These are phyloP conservation scores for Pterobdella sp. DNA, from an alignment of 2,888 invertebrate genomes.

Conservation along the genomic window DNA sequence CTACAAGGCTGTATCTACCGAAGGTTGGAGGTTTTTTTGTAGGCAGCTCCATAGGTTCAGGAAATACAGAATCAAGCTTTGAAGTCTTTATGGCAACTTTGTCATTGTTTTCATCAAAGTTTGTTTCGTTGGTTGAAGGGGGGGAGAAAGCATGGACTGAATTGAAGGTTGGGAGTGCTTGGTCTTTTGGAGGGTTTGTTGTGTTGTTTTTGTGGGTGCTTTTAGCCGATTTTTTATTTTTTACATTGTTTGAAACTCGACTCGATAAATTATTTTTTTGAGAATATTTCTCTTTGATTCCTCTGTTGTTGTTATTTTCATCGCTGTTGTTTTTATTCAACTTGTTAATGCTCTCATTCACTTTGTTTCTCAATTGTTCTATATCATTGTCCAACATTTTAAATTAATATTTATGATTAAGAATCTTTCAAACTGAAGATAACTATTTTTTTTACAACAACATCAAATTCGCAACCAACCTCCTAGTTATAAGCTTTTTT, in stretches of 20 bases:
- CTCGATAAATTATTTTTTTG: too few species aligned
- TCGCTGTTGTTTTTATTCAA: constrained; percentile 7
- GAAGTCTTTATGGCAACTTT: too few species aligned
- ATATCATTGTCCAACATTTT: constrained; percentile 22
- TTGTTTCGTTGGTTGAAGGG: not conserved
- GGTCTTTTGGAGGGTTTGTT: not conserved
- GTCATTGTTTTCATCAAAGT: not conserved
- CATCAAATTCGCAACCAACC: not conserved
- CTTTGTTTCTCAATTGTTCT: constrained; percentile 15
- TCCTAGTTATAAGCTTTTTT: too few species aligned
- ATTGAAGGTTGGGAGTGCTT: not conserved
- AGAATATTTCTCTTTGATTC: too few species aligned
- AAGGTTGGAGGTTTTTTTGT: too few species aligned
- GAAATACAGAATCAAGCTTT: too few species aligned
- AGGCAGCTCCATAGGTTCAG: too few species aligned
- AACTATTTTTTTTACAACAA: not conserved
- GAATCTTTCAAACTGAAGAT: not conserved
- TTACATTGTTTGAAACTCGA: not conserved
- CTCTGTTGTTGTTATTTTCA: not conserved
- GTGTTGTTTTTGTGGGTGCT: not conserved
- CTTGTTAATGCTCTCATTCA: constrained; percentile 7
- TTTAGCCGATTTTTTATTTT: not conserved
- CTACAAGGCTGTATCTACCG: too few species aligned
- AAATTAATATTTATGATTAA: too few species aligned
- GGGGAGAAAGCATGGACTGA: too few species aligned